A percentile compares a stretch with the other conserved stretches of the same genome.
Evolutionary conservation across 2,797 vertebrate species (phyloP).

Genomic region (Apogon hyalosoma): DNA sequence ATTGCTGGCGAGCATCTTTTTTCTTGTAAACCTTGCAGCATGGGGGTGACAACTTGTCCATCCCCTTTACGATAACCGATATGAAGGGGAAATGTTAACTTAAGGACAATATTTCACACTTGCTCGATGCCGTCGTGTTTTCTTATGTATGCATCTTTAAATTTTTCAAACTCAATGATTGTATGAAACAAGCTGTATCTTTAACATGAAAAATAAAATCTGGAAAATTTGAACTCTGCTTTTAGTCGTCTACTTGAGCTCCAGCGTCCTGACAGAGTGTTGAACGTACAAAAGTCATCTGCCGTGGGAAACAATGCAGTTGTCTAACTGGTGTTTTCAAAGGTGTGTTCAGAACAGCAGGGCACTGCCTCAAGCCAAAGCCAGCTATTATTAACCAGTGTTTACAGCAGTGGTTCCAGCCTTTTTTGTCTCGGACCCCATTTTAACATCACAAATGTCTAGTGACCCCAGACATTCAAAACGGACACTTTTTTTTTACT

Average conservation of each 20-base stretch:
- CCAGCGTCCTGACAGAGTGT: neutral
- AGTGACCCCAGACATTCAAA: no score
- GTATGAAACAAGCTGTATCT: constrained; percentile 81
- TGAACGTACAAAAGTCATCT: constrained; percentile 12
- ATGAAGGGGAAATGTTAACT: constrained; percentile 28
- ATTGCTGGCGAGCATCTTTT: constrained; percentile 65
- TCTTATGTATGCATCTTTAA: constrained; percentile 79
- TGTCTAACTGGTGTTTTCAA: no score
- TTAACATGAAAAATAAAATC: constrained; percentile 75
- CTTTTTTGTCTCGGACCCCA: no score
- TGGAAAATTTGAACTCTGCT: constrained; percentile 49
- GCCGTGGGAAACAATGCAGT: neutral
- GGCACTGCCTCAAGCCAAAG: neutral
- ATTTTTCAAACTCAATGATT: constrained; percentile 78
- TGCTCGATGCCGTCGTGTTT: constrained; percentile 65
- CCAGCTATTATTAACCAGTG: constrained; percentile 33
- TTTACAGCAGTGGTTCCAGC: no score
- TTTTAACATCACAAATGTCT: no score
- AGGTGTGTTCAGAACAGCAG: no score
- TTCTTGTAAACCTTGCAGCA: constrained; percentile 45
- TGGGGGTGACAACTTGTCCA: constrained; percentile 6
- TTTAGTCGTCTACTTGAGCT: neutral
- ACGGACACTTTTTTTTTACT: no score
- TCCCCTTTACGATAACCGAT: constrained; percentile 28
- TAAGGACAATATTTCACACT: constrained; percentile 45